These are phyloP conservation scores for Sesia apiformis DNA, from an alignment of 2,888 invertebrate species.

Conservation along the genomic window DNA sequence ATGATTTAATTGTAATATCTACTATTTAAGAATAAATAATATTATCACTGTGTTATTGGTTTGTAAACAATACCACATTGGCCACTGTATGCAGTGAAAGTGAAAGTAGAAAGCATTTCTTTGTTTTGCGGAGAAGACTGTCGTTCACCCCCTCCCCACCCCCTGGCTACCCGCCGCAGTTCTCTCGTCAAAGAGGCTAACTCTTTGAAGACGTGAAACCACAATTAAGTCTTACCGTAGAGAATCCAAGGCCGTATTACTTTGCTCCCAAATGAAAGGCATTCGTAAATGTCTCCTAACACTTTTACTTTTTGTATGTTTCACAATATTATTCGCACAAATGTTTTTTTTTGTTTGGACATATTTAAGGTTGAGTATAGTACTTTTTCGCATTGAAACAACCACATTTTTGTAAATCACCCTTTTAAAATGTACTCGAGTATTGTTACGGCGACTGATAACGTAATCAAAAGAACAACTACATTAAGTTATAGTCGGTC, in stretches of 20 bases:
- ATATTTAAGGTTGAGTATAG: too few species aligned
- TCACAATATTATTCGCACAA: constrained; percentile 36
- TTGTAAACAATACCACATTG: constrained; percentile 12
- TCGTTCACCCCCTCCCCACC: not conserved
- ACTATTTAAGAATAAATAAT: too few species aligned
- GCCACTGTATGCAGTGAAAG: constrained; percentile 19
- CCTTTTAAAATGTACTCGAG: too few species aligned
- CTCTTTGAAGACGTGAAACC: constrained; percentile 68
- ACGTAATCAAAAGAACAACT: too few species aligned
- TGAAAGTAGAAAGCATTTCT: not conserved
- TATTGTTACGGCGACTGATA: too few species aligned
- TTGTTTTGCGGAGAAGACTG: not conserved
- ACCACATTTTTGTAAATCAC: too few species aligned
- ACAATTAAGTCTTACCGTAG: constrained; percentile 66
- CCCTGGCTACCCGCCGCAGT: constrained; percentile 14
- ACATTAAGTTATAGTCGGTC: too few species aligned
- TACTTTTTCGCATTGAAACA: too few species aligned
- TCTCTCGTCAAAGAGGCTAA: constrained; percentile 50
- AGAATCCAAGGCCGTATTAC: constrained; percentile 63
- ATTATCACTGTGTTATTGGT: too few species aligned
- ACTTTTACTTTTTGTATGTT: constrained; percentile 48
- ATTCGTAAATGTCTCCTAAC: constrained; percentile 39
- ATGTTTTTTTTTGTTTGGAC: constrained; percentile 35
- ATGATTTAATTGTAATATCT: too few species aligned
- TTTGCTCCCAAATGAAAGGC: constrained; percentile 43